A percentile compares a stretch with the other conserved stretches of the same genome.
phyloP scores from a whole-genome alignment of 2,113 vertebrate species.

The Rynchops niger region DNA sequence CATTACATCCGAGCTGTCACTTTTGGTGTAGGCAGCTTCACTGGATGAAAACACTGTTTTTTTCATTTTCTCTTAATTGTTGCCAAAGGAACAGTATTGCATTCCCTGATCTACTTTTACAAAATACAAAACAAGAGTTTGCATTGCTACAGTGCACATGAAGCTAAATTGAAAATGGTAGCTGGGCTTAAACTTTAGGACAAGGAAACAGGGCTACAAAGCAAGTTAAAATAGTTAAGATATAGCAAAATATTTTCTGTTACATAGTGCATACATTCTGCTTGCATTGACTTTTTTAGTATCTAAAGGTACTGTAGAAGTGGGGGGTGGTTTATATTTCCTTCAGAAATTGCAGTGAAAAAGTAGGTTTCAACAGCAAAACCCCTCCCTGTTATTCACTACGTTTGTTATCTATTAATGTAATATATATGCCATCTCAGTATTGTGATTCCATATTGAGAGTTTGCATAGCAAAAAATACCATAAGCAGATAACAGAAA shows the following conservation, averaged over 20 bases:
- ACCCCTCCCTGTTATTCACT: neutral
- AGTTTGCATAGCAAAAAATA: neutral
- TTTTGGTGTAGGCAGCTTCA: neutral
- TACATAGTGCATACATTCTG: neutral
- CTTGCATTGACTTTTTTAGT: neutral
- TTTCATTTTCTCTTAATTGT: slow-evolving; percentile 33
- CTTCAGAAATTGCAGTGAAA: neutral
- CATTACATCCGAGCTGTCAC: neutral
- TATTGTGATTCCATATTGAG: neutral
- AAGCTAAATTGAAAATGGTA: slow-evolving; percentile 49
- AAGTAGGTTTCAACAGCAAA: neutral
- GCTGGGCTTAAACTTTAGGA: neutral
- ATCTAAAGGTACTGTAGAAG: neutral
- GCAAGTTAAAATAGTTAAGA: neutral
- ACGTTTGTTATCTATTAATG: neutral
- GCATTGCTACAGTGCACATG: slow-evolving; percentile 11
- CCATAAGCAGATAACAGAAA: neutral
- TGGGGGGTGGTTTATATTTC: neutral
- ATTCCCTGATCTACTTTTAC: slow-evolving; percentile 29
- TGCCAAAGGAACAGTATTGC: slow-evolving; percentile 43
- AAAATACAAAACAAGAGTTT: slow-evolving; percentile 28
- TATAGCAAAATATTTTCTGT: neutral
- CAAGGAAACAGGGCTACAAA: neutral
- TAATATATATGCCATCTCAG: neutral
- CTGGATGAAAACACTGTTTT: neutral